A percentile compares a stretch with the other conserved stretches of the same genome.
phyloP scores from a whole-genome alignment of 2,113 vertebrate genomes.

The Felis catus region DNA sequence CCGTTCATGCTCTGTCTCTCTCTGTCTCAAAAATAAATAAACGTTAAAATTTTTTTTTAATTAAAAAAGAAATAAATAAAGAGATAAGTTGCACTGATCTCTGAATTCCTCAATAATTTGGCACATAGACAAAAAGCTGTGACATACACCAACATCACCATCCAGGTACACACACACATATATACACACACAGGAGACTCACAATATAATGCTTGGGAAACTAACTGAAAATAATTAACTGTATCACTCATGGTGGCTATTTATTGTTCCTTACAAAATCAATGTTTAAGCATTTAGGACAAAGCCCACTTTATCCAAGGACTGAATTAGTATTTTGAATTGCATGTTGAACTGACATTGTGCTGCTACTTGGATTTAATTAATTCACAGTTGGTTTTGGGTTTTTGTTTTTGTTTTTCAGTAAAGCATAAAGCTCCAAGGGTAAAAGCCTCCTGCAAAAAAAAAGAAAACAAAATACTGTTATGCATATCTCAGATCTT shows the following conservation, averaged over 20 bases:
- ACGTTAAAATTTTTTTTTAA: too few species aligned
- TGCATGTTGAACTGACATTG: background rate
- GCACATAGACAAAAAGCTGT: background rate
- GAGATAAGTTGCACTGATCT: background rate
- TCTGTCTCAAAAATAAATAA: too few species aligned
- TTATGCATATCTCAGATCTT: background rate
- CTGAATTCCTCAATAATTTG: background rate
- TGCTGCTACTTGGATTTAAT: slow-evolving; percentile 1
- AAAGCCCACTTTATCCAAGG: background rate
- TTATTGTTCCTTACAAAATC: slow-evolving; percentile 26
- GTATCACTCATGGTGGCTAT: background rate
- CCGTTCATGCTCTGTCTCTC: too few species aligned
- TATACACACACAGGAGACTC: background rate
- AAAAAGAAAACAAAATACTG: background rate
- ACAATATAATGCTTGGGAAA: slow-evolving; percentile 15
- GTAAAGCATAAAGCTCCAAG: background rate
- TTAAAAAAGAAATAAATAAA: background rate
- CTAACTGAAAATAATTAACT: slow-evolving; percentile 41
- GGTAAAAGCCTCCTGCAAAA: background rate
- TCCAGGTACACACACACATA: background rate
- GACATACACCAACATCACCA: background rate
- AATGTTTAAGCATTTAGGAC: slow-evolving; percentile 23
- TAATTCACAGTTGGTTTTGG: background rate
- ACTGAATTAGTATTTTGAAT: slow-evolving; percentile 25
- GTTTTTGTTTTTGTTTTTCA: background rate